A percentile compares a stretch with the other conserved stretches of the same genome.
phyloP scores from a whole-genome alignment of 2,797 vertebrate genomes.

The Enteromius viviparus region DNA sequence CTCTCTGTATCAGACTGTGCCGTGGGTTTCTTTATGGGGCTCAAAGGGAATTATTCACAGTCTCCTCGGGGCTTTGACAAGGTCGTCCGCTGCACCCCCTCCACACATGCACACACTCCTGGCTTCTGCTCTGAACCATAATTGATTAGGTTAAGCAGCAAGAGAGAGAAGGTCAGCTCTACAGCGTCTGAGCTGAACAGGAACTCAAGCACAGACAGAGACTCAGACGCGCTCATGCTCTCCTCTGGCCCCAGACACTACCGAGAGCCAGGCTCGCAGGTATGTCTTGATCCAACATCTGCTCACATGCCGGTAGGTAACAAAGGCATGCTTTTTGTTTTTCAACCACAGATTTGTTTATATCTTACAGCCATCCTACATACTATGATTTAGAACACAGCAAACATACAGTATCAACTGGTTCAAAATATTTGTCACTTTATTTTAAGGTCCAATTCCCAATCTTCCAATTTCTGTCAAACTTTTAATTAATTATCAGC shows the following conservation, averaged over 20 bases:
- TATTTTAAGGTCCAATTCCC: no score
- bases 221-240: conserved; percentile 23
- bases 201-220: conserved; percentile 65
- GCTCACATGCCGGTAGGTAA: conserved; percentile 10
- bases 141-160: conserved; percentile 83
- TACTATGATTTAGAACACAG: no score
- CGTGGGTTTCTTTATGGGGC: conserved; percentile 71
- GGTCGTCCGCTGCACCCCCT: conserved; percentile 65
- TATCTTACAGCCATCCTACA: no score
- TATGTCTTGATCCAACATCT: conserved; percentile 26
- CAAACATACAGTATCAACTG: no score
- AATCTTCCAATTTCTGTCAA: no score
- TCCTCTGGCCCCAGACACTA: conserved; percentile 17
- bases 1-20: conserved; percentile 19
- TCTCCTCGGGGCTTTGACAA: conserved; percentile 79
- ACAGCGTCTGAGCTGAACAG: conserved; percentile 67
- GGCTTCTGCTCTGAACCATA: conserved; percentile 80
- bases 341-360: not conserved
- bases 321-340: not conserved
- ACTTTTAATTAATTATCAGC: not conserved
- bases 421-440: no score
- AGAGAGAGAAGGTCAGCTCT: conserved; percentile 76
- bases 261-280: not conserved
- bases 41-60: conserved; percentile 81
- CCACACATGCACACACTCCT: conserved; percentile 18